Base-by-base conservation (phyloP, 2,797 vertebrate genomes). In the Graptemys geographica region DNA sequence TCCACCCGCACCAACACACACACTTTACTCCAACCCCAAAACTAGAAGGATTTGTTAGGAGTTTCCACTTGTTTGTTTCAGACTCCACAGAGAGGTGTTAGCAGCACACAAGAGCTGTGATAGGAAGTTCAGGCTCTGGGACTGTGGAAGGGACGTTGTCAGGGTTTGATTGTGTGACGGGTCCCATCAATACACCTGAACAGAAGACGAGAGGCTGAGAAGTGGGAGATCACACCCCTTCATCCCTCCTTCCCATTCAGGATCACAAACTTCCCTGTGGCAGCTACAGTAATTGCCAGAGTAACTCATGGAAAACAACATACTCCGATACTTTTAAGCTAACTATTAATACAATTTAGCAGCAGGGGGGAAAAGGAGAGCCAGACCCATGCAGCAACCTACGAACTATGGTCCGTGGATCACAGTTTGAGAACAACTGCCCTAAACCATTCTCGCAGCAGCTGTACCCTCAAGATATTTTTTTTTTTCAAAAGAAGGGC, bases 1-100 rank as follows among this genome's bases (percentile, higher is more conserved):
- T 5, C 51, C 16, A 8, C 18, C n/a, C 0, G 41, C 19, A 80
- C 37, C 0, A 56, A 56, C 11, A 28, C 65, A 9, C 65, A 37
- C 19, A 69, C 47, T 72, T 57, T 2, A 1, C 5, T 12, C n/a
- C 92, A 23, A 25, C 33, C 59, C 31, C 0, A 0, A 47, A 76
- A 31, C 44, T 72, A 85, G 62, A 47, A 28, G 72, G 25, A 47
- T 44, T 4, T 74, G 37, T 25, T 74, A 27, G 41, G 72, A 28
- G 27, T 86, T 83, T 84, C 83, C 1, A 59, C 53, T 37, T 25
- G 83, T 86, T 79, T 12, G 19, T 31, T 90, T 84, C 57, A 82
- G 87, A 53, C 11, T 0, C 25, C 51, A 49, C 44, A 80, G 86
- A n/a, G 28, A 74, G 69, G 8, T 18, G 2, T 23, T 44, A 6